phyloP scores from a whole-genome alignment of 2,113 vertebrate genomes.

The Pardalotus punctatus region DNA sequence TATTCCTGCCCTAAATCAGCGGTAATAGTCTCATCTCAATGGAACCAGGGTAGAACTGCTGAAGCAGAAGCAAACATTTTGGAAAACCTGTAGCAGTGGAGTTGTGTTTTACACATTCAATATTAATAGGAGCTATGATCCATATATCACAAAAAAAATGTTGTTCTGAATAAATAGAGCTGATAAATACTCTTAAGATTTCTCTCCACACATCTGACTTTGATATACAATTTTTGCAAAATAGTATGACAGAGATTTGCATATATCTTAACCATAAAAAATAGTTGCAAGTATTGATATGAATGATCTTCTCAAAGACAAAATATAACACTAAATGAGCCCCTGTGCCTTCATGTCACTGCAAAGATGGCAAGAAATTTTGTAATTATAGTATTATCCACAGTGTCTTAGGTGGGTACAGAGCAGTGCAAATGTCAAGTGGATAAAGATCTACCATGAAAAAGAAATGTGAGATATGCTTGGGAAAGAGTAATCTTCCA shows the following conservation, averaged over 20 bases:
- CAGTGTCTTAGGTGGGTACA: background rate
- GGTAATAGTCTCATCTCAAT: fast-evolving
- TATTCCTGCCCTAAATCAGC: background rate
- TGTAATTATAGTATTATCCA: background rate
- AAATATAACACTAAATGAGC: background rate
- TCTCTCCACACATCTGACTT: background rate
- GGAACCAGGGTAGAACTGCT: background rate
- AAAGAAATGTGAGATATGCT: background rate
- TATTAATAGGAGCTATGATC: background rate
- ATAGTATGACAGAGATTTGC: background rate
- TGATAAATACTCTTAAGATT: background rate
- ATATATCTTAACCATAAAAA: background rate
- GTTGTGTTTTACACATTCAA: background rate
- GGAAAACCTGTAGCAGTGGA: background rate
- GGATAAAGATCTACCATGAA: background rate
- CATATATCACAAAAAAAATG: background rate
- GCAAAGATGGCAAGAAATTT: background rate
- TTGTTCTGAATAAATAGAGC: background rate
- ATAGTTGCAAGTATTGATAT: background rate
- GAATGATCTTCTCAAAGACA: background rate
- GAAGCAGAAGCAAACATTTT: background rate
- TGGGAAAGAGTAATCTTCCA: background rate
- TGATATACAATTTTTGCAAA: background rate
- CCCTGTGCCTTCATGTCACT: background rate
- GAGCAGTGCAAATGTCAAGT: background rate